Conservation (phyloP, 2,888 invertebrate genomes). For the Xanthia icteritia region DNA sequence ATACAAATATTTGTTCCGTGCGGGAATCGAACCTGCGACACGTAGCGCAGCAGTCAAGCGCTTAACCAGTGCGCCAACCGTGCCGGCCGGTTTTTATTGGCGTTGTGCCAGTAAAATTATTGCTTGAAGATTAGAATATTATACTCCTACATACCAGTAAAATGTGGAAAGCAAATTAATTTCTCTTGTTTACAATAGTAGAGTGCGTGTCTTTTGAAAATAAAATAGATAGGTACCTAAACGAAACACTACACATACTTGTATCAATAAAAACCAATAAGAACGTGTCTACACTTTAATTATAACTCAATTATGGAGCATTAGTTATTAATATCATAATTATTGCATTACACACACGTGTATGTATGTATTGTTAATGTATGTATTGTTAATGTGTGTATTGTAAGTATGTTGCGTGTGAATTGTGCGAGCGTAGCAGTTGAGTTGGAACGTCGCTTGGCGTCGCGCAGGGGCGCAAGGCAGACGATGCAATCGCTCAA, state of each 20-base stretch:
- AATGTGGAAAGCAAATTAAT: background rate
- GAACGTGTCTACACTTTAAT: constrained; percentile 24
- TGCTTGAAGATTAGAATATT: background rate
- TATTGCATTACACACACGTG: constrained; percentile 17
- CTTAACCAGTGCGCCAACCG: no score
- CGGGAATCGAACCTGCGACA: no score
- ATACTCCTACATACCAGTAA: background rate
- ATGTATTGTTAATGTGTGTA: constrained; percentile 29
- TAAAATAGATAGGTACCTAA: background rate
- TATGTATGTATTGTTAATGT: constrained; percentile 12
- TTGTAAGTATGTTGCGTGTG: constrained; percentile 72
- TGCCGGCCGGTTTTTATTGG: no score
- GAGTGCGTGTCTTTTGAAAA: background rate
- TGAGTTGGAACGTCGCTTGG: constrained; percentile 71
- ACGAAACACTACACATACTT: background rate
- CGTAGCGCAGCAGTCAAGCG: no score
- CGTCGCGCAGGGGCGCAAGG: constrained; percentile 72
- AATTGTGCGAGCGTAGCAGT: constrained; percentile 73
- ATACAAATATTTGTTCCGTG: no score
- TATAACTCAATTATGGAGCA: constrained; percentile 43
- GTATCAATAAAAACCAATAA: constrained; percentile 35
- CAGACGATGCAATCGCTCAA: constrained; percentile 80
- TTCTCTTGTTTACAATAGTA: background rate
- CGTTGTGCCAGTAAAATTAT: no score
- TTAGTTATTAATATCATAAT: constrained; percentile 56